phyloP scores from a whole-genome alignment of 2,888 invertebrate genomes.

The Archips crataeganus region DNA sequence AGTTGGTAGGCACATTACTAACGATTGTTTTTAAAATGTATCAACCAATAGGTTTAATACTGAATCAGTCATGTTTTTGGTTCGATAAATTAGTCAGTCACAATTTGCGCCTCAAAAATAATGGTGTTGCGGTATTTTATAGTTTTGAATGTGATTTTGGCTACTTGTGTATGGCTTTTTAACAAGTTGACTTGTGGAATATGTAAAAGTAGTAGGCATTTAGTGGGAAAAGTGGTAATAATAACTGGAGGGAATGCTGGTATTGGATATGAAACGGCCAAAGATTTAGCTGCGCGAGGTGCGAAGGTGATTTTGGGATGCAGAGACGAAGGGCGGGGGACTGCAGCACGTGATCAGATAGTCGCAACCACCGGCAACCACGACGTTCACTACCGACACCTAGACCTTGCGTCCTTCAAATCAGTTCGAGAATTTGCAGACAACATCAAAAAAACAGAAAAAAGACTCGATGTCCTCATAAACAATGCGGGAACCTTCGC shows the following conservation, averaged over 20 bases:
- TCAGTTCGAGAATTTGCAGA: conserved; percentile 84
- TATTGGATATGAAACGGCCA: conserved; percentile 30
- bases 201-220: conserved; percentile 46
- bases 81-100: neutral
- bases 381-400: conserved; percentile 57
- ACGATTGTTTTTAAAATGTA: neutral
- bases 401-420: conserved; percentile 73
- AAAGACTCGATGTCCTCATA: conserved; percentile 79
- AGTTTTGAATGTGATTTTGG: conserved; percentile 5
- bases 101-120: neutral
- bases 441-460: conserved; percentile 73
- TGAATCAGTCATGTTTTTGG: neutral
- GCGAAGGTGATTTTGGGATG: conserved; percentile 93
- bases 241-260: conserved; percentile 33
- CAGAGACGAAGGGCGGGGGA: conserved; percentile 88
- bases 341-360: conserved; percentile 65
- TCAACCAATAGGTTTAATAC: neutral
- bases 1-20: neutral
- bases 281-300: conserved; percentile 80
- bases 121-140: conserved; percentile 10
- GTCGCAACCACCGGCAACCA: conserved; percentile 40
- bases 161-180: conserved; percentile 14
- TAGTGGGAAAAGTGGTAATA: conserved; percentile 37
- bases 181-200: conserved; percentile 38
- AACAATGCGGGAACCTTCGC: conserved; percentile 81